phyloP scores from a whole-genome alignment of 2,797 vertebrate species.

The Pampus argenteus region DNA sequence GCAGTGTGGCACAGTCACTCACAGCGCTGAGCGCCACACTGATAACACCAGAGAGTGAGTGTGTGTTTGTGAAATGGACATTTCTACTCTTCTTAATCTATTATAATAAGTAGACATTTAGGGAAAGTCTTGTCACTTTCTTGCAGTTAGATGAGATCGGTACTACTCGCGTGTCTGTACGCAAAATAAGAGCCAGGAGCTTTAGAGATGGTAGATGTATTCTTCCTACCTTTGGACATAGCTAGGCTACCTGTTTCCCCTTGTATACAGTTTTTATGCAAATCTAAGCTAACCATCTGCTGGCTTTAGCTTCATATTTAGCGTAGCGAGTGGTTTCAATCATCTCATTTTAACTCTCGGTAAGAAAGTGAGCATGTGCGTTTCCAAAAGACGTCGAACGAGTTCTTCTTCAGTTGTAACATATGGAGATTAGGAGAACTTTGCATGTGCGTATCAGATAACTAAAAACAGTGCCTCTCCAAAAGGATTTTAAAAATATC shows the following conservation, averaged over 20 bases:
- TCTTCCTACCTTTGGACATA: neutral
- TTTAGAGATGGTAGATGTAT: no score
- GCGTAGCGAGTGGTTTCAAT: neutral
- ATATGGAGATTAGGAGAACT: neutral
- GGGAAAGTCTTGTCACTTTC: neutral
- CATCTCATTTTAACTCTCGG: neutral
- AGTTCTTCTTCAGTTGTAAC: neutral
- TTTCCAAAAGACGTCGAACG: neutral
- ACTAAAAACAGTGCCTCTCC: neutral
- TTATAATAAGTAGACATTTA: neutral
- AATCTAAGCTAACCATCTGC: neutral
- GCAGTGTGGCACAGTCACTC: slow-evolving; percentile 73
- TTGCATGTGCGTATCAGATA: neutral
- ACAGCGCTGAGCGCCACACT: slow-evolving; percentile 51
- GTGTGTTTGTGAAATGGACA: neutral
- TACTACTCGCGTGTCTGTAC: neutral
- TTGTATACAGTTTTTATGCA: neutral
- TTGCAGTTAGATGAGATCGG: neutral
- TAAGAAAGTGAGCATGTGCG: neutral
- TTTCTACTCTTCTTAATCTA: neutral
- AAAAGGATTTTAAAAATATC: slow-evolving; percentile 6
- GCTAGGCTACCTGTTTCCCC: neutral
- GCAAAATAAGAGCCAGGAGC: neutral
- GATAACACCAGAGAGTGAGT: slow-evolving; percentile 54
- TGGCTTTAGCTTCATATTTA: neutral